Conservation (phyloP, 1,140 invertebrate species). For the Conus ventricosus region DNA sequence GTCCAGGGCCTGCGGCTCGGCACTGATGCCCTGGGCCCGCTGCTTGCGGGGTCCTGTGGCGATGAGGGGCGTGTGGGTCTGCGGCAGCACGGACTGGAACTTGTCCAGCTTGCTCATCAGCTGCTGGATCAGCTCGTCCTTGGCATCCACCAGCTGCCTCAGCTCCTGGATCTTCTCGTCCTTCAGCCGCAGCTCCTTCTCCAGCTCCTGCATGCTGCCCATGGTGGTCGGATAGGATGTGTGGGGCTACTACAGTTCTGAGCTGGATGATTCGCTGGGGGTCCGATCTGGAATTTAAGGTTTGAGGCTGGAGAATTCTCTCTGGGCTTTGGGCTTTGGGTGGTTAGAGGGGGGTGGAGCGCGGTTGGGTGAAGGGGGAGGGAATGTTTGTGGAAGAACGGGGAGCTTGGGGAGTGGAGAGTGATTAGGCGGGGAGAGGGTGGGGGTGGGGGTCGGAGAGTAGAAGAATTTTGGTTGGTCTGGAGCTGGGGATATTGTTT, state of each 20-base stretch:
- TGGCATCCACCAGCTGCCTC: slow-evolving; percentile 71
- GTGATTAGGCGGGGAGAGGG: too few relatives aligned
- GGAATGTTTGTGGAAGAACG: too few relatives aligned
- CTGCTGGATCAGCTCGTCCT: slow-evolving; percentile 88
- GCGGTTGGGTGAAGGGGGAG: too few relatives aligned
- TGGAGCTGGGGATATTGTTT: not conserved
- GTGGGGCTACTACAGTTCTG: too few relatives aligned
- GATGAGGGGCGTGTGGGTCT: slow-evolving; percentile 62
- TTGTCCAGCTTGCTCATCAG: slow-evolving; percentile 93
- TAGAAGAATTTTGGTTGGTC: too few relatives aligned
- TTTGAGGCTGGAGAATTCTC: too few relatives aligned
- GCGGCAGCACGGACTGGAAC: slow-evolving; percentile 92
- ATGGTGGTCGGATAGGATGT: slow-evolving; percentile 35
- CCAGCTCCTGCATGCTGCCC: slow-evolving; percentile 61
- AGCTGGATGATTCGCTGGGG: too few relatives aligned
- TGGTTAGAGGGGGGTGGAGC: too few relatives aligned
- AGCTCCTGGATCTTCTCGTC: slow-evolving; percentile 81
- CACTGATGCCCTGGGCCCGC: slow-evolving; percentile 93
- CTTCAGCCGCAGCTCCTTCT: slow-evolving; percentile 76
- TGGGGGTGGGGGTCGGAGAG: too few relatives aligned
- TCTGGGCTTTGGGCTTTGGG: too few relatives aligned
- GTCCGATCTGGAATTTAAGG: too few relatives aligned
- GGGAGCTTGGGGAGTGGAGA: too few relatives aligned
- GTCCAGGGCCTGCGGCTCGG: slow-evolving; percentile 90
- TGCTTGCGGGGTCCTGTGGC: slow-evolving; percentile 79